Percentiles rank a stretch among this genome's conserved stretches.
phyloP scores from a whole-genome alignment of 2,113 vertebrate species.

The Grammomys dolichurus region DNA sequence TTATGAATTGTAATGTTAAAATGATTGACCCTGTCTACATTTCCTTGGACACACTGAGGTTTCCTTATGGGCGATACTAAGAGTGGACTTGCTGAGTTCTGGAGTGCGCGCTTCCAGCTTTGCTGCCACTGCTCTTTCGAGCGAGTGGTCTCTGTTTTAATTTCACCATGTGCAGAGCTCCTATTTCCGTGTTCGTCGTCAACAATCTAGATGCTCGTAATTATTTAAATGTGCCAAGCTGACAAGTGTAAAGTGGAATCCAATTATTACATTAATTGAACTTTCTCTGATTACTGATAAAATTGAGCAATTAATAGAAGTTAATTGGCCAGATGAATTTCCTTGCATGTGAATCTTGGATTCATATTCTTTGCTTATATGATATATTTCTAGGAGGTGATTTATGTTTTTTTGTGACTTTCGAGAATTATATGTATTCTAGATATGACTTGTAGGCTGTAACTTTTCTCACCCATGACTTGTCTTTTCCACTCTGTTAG shows the following conservation, averaged over 20 bases:
- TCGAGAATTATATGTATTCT: not conserved
- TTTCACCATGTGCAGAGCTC: not conserved
- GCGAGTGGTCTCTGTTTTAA: not conserved
- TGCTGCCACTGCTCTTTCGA: not conserved
- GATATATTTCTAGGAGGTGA: not conserved
- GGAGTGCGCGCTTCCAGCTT: not conserved
- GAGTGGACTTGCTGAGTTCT: not conserved
- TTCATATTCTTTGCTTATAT: constrained; percentile 12
- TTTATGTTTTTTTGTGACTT: constrained; percentile 53
- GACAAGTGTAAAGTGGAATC: constrained; percentile 16
- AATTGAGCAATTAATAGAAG: not conserved
- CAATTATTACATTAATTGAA: not conserved
- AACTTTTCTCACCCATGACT: constrained; percentile 2
- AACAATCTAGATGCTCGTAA: not conserved
- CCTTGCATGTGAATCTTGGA: constrained; percentile 11
- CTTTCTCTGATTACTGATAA: not conserved
- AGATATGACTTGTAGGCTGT: constrained; percentile 23
- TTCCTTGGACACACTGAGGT: not conserved
- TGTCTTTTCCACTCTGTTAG: constrained; percentile 62
- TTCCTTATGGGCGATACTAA: not conserved
- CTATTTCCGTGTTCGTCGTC: not conserved
- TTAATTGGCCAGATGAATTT: constrained; percentile 40
- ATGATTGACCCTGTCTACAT: not conserved
- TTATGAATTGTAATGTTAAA: not conserved
- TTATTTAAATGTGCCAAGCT: constrained; percentile 10